A percentile compares a stretch with the other conserved stretches of the same genome.
phyloP scores from a whole-genome alignment of 2,113 vertebrate genomes.

The Speoplatyrhinus poulsoni region DNA sequence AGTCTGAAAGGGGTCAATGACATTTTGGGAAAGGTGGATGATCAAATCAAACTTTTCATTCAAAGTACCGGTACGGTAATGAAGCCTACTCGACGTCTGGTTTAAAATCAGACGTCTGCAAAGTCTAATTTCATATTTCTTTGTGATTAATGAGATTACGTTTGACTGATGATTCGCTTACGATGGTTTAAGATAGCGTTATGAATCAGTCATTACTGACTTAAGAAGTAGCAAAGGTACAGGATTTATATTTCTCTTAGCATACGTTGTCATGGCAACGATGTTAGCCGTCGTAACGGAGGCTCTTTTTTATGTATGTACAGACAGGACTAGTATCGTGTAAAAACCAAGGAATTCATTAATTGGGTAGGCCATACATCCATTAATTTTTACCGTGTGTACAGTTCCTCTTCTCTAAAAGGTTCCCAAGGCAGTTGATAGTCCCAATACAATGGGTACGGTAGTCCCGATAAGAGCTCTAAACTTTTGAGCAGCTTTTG shows the following conservation, averaged over 20 bases:
- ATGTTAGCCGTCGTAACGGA: slow-evolving; percentile 14
- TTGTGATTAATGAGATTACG: no score
- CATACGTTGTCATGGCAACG: slow-evolving; percentile 70
- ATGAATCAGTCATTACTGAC: no score
- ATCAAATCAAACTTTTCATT: slow-evolving; percentile 70
- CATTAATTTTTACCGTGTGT: slow-evolving; percentile 5
- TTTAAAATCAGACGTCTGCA: no score
- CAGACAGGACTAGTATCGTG: not conserved
- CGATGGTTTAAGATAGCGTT: no score
- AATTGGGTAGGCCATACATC: no score
- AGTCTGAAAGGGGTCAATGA: slow-evolving; percentile 54
- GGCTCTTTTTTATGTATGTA: slow-evolving; percentile 2
- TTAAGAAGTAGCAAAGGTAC: not conserved
- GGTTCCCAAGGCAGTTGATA: no score
- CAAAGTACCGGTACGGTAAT: not conserved
- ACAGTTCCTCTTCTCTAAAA: not conserved
- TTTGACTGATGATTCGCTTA: no score
- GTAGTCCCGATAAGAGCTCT: no score
- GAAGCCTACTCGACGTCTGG: no score
- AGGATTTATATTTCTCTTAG: not conserved
- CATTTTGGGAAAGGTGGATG: slow-evolving; percentile 62
- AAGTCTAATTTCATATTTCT: no score
- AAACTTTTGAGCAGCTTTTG: slow-evolving; percentile 22
- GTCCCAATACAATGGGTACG: no score
- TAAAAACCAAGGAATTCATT: no score